Base-by-base conservation (phyloP, 2,888 invertebrate genomes). In the Rhaphigaster nebulosa region DNA sequence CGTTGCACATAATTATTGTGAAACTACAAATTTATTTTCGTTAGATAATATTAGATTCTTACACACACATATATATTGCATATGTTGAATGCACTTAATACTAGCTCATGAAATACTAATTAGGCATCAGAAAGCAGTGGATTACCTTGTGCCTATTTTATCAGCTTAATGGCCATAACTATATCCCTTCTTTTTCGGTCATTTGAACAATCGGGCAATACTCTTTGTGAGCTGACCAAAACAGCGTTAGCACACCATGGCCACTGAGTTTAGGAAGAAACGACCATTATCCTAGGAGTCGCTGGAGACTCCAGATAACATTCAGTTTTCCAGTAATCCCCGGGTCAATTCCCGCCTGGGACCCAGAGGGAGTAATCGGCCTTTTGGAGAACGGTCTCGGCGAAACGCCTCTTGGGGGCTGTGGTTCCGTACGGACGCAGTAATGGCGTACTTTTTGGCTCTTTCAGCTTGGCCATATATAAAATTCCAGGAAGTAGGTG, bases 301-400 rank as follows among this genome's bases (percentile, higher is more conserved):
- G 12, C 84, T 84, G 84, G 84, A 84, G 84, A n/a, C 84, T 84
- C 84, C 84, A 84, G 84, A 84, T 84, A 84, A 50, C 84, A 84
- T 84, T 84, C 84, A 84, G 70, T 76, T 76, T 76, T 76, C 84
- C 84, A 84, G 84, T 84, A 84, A 84, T 84, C 84, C 84, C 84
- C 45, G 41, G 84, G 45, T 84, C 84, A 84, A 84, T 84, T 45
- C 45, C 41, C 45, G n/a, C 84, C 84, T n/a, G 26, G 84, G n/a
- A 50, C 84, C 84, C 84, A 8, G 45, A 45, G 84, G 84, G 84
- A 84, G 84, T 84, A 50, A 84, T 84, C 26, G 45, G 15, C 45
- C 84, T 50, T 45, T n/a, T n/a, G 84, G 84, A 50, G 15, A 80
- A 80, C 38, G 1, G 76, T 34, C 34, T 20, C 20, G 12, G 76